Conservation (phyloP, 2,888 invertebrate species). For the Lepetodrilus schrolli region DNA sequence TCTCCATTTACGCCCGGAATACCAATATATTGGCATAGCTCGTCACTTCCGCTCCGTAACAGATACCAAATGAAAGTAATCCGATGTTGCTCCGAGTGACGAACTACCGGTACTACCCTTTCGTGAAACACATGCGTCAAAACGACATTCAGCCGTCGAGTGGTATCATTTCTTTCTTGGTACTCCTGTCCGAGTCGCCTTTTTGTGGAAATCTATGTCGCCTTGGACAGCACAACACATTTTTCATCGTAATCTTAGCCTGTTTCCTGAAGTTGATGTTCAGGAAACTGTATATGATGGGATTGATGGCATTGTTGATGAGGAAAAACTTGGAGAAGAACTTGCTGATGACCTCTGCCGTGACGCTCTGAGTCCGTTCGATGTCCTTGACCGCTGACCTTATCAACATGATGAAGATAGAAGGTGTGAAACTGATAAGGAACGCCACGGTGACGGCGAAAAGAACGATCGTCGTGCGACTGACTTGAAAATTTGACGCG, state of each 20-base stretch:
- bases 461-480: slow-evolving; percentile 49
- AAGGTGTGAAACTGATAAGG: slow-evolving; percentile 47
- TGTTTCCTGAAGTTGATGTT: slow-evolving; percentile 53
- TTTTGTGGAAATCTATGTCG: slow-evolving; percentile 39
- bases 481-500: slow-evolving; percentile 45
- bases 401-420: slow-evolving; percentile 46
- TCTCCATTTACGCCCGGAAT: too few species aligned
- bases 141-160: slow-evolving; percentile 23
- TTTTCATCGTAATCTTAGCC: slow-evolving; percentile 41
- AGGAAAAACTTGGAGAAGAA: slow-evolving; percentile 51
- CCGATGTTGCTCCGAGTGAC: too few species aligned
- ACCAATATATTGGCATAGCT: too few species aligned
- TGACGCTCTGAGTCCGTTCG: slow-evolving; percentile 36
- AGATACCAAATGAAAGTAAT: too few species aligned
- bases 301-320: slow-evolving; percentile 54
- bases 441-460: slow-evolving; percentile 53
- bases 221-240: slow-evolving; percentile 40
- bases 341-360: slow-evolving; percentile 39
- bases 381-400: slow-evolving; percentile 38
- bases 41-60: too few species aligned
- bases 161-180: slow-evolving; percentile 44
- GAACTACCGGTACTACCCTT: too few species aligned
- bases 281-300: slow-evolving; percentile 54
- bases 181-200: slow-evolving; percentile 48
- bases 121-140: too few species aligned